Percentiles rank a stretch among this genome's conserved stretches.
Conservation (phyloP, 2,888 invertebrate species). For the Leptinotarsa peninsularis region DNA sequence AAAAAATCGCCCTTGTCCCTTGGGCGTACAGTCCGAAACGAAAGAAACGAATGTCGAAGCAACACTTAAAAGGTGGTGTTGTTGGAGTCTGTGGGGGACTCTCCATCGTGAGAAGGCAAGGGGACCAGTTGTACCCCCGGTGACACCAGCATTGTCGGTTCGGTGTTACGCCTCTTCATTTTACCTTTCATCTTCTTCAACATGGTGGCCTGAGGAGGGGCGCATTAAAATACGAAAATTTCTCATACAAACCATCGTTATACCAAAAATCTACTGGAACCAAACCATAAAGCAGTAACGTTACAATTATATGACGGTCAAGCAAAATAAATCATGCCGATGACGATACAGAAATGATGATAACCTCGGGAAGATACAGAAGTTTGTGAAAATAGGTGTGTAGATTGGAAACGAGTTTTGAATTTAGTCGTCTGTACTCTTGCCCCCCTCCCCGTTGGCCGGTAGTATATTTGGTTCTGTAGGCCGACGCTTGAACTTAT, state of each 20-base stretch:
- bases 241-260: conserved; percentile 16
- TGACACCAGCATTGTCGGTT: conserved; percentile 78
- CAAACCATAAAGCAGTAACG: conserved; percentile 24
- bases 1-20: conserved; percentile 46
- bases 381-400: conserved; percentile 50
- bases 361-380: conserved; percentile 41
- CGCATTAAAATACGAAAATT: conserved; percentile 39
- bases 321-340: conserved; percentile 30
- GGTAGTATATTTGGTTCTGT: conserved; percentile 83
- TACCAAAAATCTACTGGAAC: conserved; percentile 19
- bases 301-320: conserved; percentile 22
- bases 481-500: conserved; percentile 96
- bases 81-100: conserved; percentile 66
- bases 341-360: conserved; percentile 38
- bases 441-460: conserved; percentile 73
- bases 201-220: conserved; percentile 95
- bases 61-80: conserved; percentile 62
- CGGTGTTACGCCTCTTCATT: conserved; percentile 96
- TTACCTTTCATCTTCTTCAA: conserved; percentile 97
- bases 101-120: conserved; percentile 66
- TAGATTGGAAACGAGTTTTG: conserved; percentile 52
- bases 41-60: background rate
- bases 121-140: conserved; percentile 67
- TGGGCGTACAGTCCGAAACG: conserved; percentile 40
- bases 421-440: conserved; percentile 70